Base-by-base conservation (phyloP, 1,140 invertebrate species). In the Dinoponera quadriceps region DNA sequence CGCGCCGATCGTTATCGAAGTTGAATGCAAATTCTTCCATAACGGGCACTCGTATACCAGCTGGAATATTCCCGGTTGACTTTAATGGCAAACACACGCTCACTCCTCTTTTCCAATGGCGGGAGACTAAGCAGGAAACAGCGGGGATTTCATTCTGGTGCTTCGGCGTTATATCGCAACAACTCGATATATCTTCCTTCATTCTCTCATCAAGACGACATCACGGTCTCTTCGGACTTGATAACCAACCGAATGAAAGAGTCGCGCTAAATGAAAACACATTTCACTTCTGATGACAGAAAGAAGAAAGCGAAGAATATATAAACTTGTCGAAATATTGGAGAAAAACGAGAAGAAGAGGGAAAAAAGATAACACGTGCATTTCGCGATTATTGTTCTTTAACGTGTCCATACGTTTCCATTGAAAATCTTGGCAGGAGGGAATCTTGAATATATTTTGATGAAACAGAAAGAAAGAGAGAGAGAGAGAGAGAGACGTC, bases 371-470 rank as follows among this genome's bases (percentile, higher is more conserved):
- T n/a, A 18, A 2, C 16, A 14, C 14, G 20, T 18, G 38, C 18
- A 18, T 49, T 49, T 16, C 38, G 14, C 20, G 20, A 9, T 33
- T 25, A 14, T 63, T 73, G 11, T 75, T 65, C 51, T 54, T 18
- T n/a, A 16, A 51, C 44, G 14, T 75, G 14, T 51, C 54, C 18
- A 62, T 51, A 38, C 18, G 20, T 65, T 33, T 9, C 22, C 38
- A 44, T 29, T 27, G 27, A 69, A 16, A 57, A 57, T 78, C 27
- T 14, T 16, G 29, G 44, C 65, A 44, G 13, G n/a, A 13, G 27
- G 14, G 33, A 74, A 80, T 86, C 38, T 7, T 69, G 63, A 66
- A 74, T 72, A 88, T 80, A 87, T 88, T 87, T 75, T 84, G 72
- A 84, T 73, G 48, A 84, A 75, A 87, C 54, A 65, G 38, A 11